Conservation (phyloP, 2,113 vertebrate species). For the Pelvicachromis taeniatus region DNA sequence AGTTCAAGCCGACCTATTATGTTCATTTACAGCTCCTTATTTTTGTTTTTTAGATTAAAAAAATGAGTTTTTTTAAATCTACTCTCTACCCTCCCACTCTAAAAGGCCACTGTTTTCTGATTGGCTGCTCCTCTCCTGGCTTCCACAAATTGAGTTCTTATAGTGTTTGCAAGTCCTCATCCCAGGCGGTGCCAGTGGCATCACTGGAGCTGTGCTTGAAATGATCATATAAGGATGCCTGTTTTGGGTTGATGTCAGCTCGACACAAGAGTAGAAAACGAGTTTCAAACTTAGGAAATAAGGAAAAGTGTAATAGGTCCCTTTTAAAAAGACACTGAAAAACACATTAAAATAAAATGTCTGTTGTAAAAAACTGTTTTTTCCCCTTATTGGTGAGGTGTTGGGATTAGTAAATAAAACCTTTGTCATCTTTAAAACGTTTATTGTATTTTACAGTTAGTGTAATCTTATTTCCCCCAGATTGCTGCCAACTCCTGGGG, state of each 20-base stretch:
- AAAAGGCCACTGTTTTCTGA: background rate
- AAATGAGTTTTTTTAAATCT: background rate
- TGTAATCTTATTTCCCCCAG: conserved; percentile 56
- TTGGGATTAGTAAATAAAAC: background rate
- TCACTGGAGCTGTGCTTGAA: background rate
- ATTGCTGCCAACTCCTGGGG: conserved; percentile 96
- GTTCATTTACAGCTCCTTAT: background rate
- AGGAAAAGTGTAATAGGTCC: background rate
- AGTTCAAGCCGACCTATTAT: background rate
- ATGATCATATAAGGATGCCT: background rate
- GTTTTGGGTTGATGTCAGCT: background rate
- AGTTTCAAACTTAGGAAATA: background rate
- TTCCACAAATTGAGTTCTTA: background rate
- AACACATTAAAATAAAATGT: background rate
- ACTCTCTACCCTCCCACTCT: background rate
- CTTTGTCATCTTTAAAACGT: background rate
- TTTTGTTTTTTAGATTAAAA: background rate
- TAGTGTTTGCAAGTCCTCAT: background rate
- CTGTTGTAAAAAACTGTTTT: background rate
- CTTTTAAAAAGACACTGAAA: background rate
- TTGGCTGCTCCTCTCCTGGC: background rate
- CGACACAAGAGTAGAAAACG: background rate
- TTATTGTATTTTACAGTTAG: background rate
- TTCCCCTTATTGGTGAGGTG: background rate
- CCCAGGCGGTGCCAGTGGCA: background rate